Evolutionary conservation across 2,797 vertebrate species (phyloP), one percentile per base, ranked within the genome.

Genomic region (Gallirallus australis): DNA sequence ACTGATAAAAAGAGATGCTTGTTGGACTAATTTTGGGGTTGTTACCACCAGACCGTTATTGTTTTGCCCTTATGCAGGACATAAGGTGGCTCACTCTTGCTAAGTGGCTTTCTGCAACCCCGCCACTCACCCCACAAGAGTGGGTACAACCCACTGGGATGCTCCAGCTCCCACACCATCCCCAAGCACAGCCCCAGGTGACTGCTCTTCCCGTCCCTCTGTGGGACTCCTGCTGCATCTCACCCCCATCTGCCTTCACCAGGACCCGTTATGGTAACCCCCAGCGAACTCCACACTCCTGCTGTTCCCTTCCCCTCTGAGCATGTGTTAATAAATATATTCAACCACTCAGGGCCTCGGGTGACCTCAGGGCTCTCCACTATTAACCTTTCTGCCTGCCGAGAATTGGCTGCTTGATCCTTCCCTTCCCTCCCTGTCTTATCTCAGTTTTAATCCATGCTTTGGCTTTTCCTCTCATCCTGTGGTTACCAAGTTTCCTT

Each of bases 401-500:
- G 82, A 83, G 93, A 88, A 94, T 75, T 84, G 73, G 15, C 35
- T 31, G 1, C 89, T 94, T 94, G 57, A 66, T 84, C 72, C 76
- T 90, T 77, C 16, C 8, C 61, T 89, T 70, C 75, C 53, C 35
- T 90, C 40, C n/a, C 39, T 8, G 2, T 33, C 92, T 94, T 95
- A 95, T 96, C 92, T 92, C 1, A 0, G 52, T 86, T 94, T 83
- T 88, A 96, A 95, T 92, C 95, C 73, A 28, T 70, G 88, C 60
- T 57, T 96, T 92, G 92, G 79, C 82, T 97, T 92, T 91, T 81
- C 60, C 64, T 94, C 90, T 91, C 90, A 90, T 94, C 88, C 73
- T 86, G 54, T 85, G 93, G 96, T 95, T 94, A 94, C 93, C 95
- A 88, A 66, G 86, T 91, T 97, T 96, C 86, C 79, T 96, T 94